These are phyloP conservation scores for Hydropotes inermis DNA, from an alignment of 2,113 vertebrate genomes.

Conservation along the genomic window DNA sequence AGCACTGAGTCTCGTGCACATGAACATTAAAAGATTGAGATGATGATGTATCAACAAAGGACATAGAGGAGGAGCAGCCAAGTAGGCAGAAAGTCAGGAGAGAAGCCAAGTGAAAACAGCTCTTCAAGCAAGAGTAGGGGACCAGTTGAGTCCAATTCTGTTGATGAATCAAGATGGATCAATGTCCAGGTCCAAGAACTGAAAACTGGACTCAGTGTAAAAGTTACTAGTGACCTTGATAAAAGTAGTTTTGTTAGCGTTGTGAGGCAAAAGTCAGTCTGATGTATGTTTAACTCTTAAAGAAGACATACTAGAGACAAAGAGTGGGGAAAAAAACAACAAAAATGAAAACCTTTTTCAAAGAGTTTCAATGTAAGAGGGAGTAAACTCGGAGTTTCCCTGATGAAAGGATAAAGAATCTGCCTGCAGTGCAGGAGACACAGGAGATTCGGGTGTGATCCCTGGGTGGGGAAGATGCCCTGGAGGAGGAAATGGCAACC, in stretches of 20 bases:
- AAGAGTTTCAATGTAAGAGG: not conserved
- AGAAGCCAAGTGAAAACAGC: not conserved
- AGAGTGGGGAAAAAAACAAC: not conserved
- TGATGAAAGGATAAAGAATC: not conserved
- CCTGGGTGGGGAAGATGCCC: not conserved
- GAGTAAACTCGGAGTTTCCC: not conserved
- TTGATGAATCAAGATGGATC: not conserved
- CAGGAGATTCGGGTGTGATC: not conserved
- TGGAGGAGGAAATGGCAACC: not conserved
- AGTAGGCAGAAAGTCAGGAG: not conserved
- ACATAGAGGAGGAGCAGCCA: not conserved
- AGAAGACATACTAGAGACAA: not conserved
- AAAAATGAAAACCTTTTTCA: not conserved
- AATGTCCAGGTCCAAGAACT: not conserved
- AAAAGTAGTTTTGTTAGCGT: not conserved
- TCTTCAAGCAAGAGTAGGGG: not conserved
- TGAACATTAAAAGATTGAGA: not conserved
- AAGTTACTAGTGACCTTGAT: not conserved
- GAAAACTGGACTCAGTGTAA: not conserved
- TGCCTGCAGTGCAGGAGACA: not conserved
- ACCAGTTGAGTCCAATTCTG: not conserved
- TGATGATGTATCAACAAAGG: not conserved
- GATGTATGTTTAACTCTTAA: not conserved
- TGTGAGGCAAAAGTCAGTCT: not conserved
- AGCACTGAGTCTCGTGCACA: not conserved